phyloP scores from a whole-genome alignment of 1,140 invertebrate species.

The Littorina saxatilis region DNA sequence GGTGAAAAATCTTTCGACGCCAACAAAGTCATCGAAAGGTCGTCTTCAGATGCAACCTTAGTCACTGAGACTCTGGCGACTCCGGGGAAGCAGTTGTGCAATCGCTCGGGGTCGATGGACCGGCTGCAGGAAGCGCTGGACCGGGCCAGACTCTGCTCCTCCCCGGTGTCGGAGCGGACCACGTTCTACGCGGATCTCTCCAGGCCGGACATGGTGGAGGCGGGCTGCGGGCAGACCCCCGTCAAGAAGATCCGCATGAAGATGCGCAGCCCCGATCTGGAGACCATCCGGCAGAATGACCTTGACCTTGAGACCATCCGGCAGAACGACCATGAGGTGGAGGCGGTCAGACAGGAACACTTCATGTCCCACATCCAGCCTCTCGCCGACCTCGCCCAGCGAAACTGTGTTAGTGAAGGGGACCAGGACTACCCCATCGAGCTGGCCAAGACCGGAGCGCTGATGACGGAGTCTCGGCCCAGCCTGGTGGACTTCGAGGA shows the following conservation, averaged over 20 bases:
- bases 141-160: conserved; percentile 23
- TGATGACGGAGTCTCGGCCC: conserved; percentile 25
- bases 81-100: conserved; percentile 21
- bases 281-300: no score
- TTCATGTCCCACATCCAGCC: not conserved
- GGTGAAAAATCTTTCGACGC: conserved; percentile 50
- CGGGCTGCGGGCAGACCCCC: conserved; percentile 21
- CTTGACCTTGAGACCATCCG: conserved; percentile 50
- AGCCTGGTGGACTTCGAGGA: conserved; percentile 40
- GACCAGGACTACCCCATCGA: conserved; percentile 17
- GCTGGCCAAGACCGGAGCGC: conserved; percentile 10
- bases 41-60: conserved; percentile 53
- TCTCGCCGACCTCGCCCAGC: conserved; percentile 21
- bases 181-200: conserved; percentile 63
- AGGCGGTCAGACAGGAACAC: conserved; percentile 27
- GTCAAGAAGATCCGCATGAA: conserved; percentile 36
- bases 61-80: conserved; percentile 12
- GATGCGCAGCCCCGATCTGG: conserved; percentile 35
- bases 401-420: conserved; percentile 33
- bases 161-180: conserved; percentile 57
- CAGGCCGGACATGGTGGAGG: conserved; percentile 46
- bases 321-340: conserved; percentile 50
- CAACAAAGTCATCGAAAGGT: conserved; percentile 51
- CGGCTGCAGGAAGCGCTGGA: conserved; percentile 33
- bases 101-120: conserved; percentile 44